Percentiles rank a stretch among this genome's conserved stretches.
Evolutionary conservation across 2,888 invertebrate genomes (phyloP).

Genomic region (Cryptocephalus primarius): DNA sequence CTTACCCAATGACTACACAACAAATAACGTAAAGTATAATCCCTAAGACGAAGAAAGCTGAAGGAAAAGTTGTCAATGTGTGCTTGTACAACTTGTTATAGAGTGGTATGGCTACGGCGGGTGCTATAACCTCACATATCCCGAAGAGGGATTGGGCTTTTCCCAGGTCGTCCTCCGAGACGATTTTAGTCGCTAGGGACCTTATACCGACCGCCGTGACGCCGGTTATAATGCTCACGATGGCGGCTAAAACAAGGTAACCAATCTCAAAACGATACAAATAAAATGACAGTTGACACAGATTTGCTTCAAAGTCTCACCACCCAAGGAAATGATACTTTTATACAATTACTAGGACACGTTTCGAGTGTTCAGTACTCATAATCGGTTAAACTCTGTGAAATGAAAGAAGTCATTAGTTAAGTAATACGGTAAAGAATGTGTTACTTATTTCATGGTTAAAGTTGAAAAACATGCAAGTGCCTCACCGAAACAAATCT

Average conservation of each 20-base stretch:
- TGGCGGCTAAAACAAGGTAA: slow-evolving; percentile 14
- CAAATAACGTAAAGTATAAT: slow-evolving; percentile 18
- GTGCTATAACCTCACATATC: slow-evolving; percentile 46
- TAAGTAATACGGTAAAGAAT: no score
- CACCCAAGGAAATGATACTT: no score
- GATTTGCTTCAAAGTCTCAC: no score
- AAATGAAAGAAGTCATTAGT: no score
- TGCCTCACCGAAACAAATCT: no score
- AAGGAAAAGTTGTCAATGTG: slow-evolving; percentile 41
- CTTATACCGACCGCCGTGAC: slow-evolving; percentile 27
- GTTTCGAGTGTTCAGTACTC: no score
- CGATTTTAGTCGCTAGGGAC: slow-evolving; percentile 32
- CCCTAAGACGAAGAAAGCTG: slow-evolving; percentile 47
- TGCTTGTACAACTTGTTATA: slow-evolving; percentile 45
- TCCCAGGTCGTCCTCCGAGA: slow-evolving; percentile 28
- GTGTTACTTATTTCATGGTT: no score
- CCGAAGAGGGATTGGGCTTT: slow-evolving; percentile 44
- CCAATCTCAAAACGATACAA: no score
- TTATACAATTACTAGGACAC: no score
- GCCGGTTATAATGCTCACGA: slow-evolving; percentile 27
- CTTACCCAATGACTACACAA: slow-evolving; percentile 20
- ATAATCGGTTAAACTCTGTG: no score
- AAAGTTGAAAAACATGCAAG: no score
- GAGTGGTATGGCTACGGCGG: slow-evolving; percentile 44
- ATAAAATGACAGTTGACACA: no score